Evolutionary conservation across 1,140 invertebrate genomes (phyloP).

Genomic region (Papilio polytes): DNA sequence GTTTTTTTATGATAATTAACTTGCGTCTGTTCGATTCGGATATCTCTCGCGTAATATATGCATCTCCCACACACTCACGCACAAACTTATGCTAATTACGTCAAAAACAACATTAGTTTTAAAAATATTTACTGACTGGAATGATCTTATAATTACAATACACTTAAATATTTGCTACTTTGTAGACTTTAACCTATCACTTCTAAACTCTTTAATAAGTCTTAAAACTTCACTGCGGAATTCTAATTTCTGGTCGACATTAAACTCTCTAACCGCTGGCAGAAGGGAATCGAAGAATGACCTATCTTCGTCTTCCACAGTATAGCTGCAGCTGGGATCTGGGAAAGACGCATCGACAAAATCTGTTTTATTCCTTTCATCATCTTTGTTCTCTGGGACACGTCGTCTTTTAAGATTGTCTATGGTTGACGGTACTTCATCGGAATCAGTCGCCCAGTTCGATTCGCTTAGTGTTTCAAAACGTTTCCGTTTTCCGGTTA

Average conservation of each 20-base stretch:
- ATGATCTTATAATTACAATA: conserved; percentile 16
- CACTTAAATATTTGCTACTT: neutral
- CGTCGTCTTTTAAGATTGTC: conserved; percentile 54
- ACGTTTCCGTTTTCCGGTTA: conserved; percentile 38
- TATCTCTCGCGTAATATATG: conserved; percentile 8
- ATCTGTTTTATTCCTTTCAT: conserved; percentile 45
- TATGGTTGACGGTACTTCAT: conserved; percentile 51
- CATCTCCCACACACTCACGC: neutral
- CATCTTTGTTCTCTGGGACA: conserved; percentile 46
- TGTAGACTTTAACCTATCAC: neutral
- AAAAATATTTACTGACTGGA: conserved; percentile 35
- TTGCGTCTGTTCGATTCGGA: conserved; percentile 18
- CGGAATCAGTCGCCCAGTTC: conserved; percentile 49
- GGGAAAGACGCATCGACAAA: conserved; percentile 50
- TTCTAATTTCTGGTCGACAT: conserved; percentile 64
- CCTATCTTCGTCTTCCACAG: conserved; percentile 59
- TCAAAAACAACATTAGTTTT: neutral
- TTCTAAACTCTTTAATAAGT: conserved; percentile 57
- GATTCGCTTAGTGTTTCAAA: conserved; percentile 44
- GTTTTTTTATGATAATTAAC: conserved; percentile 35
- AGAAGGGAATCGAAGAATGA: conserved; percentile 65
- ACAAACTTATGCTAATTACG: neutral
- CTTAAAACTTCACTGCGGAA: conserved; percentile 60
- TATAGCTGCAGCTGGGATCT: conserved; percentile 43
- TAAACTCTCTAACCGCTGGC: conserved; percentile 58